Evolutionary conservation across 2,888 invertebrate genomes (phyloP).

Genomic region (Acronicta leporina): DNA sequence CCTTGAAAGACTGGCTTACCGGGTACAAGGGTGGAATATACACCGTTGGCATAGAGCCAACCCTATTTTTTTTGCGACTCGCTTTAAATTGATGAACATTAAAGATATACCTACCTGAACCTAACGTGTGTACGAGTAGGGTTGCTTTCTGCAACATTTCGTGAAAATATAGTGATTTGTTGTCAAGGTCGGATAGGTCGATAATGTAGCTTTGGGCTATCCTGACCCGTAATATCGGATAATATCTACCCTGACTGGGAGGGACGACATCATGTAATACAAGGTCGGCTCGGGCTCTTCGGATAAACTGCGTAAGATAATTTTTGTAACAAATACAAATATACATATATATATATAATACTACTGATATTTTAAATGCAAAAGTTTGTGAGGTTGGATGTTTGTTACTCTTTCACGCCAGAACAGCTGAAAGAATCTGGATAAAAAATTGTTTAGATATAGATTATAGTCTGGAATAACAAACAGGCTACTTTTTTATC

Average conservation of each 20-base stretch:
- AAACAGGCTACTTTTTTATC: too few species aligned
- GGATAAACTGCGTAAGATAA: too few species aligned
- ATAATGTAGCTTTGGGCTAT: constrained; percentile 21
- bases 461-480: too few species aligned
- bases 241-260: too few species aligned
- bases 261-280: constrained; percentile 13
- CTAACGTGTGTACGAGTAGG: constrained; percentile 1
- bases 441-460: too few species aligned
- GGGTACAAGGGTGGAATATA: constrained; percentile 40
- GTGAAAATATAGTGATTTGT: constrained; percentile 42
- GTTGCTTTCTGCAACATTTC: not conserved
- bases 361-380: too few species aligned
- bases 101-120: constrained; percentile 40
- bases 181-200: constrained; percentile 12
- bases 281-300: not conserved
- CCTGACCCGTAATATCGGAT: constrained; percentile 11
- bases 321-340: too few species aligned
- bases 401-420: too few species aligned
- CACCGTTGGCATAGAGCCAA: constrained; percentile 47
- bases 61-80: constrained; percentile 34
- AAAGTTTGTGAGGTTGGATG: too few species aligned
- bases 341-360: too few species aligned
- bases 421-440: too few species aligned
- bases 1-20: constrained; percentile 45
- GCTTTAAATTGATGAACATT: constrained; percentile 55